Evolutionary conservation across 1,140 invertebrate genomes (phyloP), one percentile per base, ranked within the genome.

Genomic region (Polypedilum vanderplanki): DNA sequence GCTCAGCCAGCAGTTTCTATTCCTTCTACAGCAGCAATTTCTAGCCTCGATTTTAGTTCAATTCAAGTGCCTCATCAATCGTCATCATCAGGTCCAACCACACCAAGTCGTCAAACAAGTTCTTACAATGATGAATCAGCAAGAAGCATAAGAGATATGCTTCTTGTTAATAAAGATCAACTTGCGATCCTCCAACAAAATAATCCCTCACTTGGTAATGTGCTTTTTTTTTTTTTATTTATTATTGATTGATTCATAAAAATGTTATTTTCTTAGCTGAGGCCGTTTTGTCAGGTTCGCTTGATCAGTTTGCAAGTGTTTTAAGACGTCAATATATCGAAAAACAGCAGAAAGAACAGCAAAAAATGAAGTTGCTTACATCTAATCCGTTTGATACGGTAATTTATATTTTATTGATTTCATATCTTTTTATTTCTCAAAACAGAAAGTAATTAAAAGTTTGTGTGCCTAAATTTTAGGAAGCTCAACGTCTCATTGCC

Each of bases 321-420:
- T 87, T 98, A 9, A 85, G 85, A 76, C 91, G 95, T 81, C 93
- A 96, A 84, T 89, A 95, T 77, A 85, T 88, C 77, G 89, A 89
- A 22, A 85, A 90, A 74, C 89, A 90, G 78, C 90, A 94, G 79
- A 84, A 92, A 22, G 91, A 98, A 78, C 87, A 90, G 79, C 93
- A 95, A 80, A 86, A 93, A 78, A 85, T 94, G 18, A 88, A 91
- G 80, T 93, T 99, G 88, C 88, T 98, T 83, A 91, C 90, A 78
- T 94, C 96, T 1, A 93, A 98, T 87, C 96, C 96, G 0, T 98
- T 98, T 84, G 95, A 98, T 84, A 89, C 93, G 1, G n/a, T n/a
- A n/a, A n/a, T n/a, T n/a, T n/a, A n/a, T n/a, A n/a, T n/a, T n/a
- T n/a, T n/a, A n/a, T n/a, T n/a, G n/a, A n/a, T n/a, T n/a, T n/a